phyloP scores from a whole-genome alignment of 2,113 vertebrate species.

The Psittacara wagleri region DNA sequence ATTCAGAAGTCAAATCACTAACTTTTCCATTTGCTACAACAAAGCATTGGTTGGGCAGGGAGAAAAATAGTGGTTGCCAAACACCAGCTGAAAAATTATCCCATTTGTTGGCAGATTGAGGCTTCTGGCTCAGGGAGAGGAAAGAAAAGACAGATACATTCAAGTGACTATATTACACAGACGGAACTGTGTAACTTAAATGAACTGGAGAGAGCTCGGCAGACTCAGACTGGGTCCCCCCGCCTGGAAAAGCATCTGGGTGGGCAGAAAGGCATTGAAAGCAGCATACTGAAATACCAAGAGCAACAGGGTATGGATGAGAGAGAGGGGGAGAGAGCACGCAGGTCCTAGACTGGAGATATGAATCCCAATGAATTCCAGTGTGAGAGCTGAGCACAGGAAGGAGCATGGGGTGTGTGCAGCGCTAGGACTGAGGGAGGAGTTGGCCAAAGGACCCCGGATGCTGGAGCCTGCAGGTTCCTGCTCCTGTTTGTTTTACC shows the following conservation, averaged over 20 bases:
- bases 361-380: neutral
- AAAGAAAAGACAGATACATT: constrained; percentile 65
- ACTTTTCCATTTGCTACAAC: constrained; percentile 62
- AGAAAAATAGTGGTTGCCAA: constrained; percentile 58
- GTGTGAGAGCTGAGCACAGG: neutral
- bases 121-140: constrained; percentile 49
- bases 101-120: constrained; percentile 55
- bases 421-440: neutral
- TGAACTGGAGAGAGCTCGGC: constrained; percentile 52
- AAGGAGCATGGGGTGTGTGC: neutral
- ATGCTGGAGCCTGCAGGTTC: constrained; percentile 45
- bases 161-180: constrained; percentile 54
- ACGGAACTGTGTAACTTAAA: constrained; percentile 57
- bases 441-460: constrained; percentile 49
- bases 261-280: constrained; percentile 32
- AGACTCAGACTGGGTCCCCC: neutral
- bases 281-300: neutral
- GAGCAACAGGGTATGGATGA: constrained; percentile 12
- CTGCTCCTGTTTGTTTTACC: constrained; percentile 66
- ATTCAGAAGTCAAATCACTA: constrained; percentile 44
- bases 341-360: neutral
- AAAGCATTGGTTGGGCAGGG: constrained; percentile 36
- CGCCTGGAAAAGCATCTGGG: constrained; percentile 18
- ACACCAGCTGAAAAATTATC: constrained; percentile 63
- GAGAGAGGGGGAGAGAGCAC: neutral